Evolutionary conservation across 2,888 invertebrate species (phyloP).

Genomic region (Cyclophora albipunctata): DNA sequence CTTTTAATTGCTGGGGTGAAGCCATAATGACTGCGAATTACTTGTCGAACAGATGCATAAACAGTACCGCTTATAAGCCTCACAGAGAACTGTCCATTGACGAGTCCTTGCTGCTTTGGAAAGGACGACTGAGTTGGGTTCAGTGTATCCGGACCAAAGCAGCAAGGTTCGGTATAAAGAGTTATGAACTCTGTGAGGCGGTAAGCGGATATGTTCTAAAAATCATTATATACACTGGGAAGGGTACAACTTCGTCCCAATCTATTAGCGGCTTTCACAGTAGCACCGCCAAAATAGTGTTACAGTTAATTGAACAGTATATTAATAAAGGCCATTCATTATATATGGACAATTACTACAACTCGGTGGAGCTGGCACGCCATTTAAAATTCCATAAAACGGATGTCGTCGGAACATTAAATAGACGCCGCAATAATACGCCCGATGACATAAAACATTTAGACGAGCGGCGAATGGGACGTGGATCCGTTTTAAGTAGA

Average conservation of each 20-base stretch:
- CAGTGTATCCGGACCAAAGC: too few species aligned
- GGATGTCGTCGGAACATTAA: background rate
- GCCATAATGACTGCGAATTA: too few species aligned
- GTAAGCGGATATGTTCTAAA: too few species aligned
- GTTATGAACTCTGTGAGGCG: too few species aligned
- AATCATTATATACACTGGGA: too few species aligned
- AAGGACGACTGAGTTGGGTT: too few species aligned
- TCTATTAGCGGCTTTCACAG: conserved; percentile 10
- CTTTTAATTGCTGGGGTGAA: too few species aligned
- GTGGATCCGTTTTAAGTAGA: background rate
- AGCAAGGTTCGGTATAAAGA: too few species aligned
- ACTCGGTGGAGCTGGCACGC: background rate
- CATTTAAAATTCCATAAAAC: background rate
- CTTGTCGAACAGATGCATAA: too few species aligned
- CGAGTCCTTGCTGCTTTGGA: too few species aligned
- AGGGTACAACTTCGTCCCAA: background rate
- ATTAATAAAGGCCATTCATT: conserved; percentile 10
- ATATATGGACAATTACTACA: conserved; percentile 17
- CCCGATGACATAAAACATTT: background rate
- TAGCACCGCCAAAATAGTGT: conserved; percentile 14
- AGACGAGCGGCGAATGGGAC: background rate
- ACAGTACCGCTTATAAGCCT: too few species aligned
- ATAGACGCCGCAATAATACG: background rate
- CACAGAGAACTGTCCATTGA: too few species aligned
- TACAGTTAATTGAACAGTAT: conserved; percentile 8